Conservation (phyloP, 2,797 vertebrate species). For the Pseudochirops corinnae region DNA sequence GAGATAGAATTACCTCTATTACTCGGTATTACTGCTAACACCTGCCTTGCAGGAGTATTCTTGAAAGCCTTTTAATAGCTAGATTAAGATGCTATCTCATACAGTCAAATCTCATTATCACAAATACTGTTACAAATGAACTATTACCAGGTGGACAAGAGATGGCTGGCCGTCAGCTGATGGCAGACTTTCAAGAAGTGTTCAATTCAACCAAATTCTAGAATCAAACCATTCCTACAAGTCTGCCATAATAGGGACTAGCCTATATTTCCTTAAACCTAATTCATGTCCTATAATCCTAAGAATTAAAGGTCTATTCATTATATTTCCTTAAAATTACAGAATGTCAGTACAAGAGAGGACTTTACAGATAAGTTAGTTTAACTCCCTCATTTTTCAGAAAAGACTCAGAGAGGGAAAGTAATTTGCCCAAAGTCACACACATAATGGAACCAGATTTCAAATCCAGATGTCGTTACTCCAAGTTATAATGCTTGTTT, state of each 20-base stretch:
- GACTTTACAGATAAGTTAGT: too few species aligned
- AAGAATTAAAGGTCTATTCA: neutral
- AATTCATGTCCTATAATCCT: neutral
- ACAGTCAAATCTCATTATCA: slow-evolving; percentile 22
- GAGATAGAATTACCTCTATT: slow-evolving; percentile 37
- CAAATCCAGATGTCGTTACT: neutral
- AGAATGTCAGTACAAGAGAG: neutral
- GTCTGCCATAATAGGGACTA: neutral
- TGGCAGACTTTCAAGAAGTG: neutral
- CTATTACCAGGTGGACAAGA: neutral
- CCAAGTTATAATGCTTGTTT: neutral
- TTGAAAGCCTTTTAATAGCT: slow-evolving; percentile 50
- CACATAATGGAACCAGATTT: neutral
- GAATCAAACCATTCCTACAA: neutral
- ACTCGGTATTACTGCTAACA: slow-evolving; percentile 36
- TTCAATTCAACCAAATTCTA: slow-evolving; percentile 18
- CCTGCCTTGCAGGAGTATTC: slow-evolving; percentile 24
- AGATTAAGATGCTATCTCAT: slow-evolving; percentile 27
- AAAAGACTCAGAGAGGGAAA: neutral
- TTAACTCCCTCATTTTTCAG: neutral
- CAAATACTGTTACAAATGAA: slow-evolving; percentile 40
- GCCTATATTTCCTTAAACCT: neutral
- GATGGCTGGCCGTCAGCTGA: neutral
- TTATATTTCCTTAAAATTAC: neutral
- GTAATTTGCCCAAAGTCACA: neutral